These are phyloP conservation scores for Grantiella picta DNA, from an alignment of 2,113 vertebrate species.

Conservation along the genomic window DNA sequence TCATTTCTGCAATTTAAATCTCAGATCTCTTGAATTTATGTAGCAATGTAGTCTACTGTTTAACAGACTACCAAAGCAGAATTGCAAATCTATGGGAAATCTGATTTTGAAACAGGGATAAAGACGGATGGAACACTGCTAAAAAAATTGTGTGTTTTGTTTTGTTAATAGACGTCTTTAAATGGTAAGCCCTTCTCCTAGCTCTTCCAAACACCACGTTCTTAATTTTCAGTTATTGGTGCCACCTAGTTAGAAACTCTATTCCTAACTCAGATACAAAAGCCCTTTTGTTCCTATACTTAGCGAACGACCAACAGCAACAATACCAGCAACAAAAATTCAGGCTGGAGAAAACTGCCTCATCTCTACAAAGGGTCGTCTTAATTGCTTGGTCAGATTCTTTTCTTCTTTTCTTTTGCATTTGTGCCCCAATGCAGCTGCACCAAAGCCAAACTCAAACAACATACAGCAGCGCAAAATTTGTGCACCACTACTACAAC, in stretches of 20 bases:
- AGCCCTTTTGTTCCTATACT: background rate
- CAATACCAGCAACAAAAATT: background rate
- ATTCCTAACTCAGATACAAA: background rate
- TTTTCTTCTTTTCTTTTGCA: background rate
- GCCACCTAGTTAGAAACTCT: slow-evolving; percentile 1
- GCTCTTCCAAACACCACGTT: background rate
- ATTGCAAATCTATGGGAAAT: background rate
- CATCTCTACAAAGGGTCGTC: background rate
- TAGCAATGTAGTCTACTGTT: background rate
- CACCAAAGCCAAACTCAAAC: background rate
- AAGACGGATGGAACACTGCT: background rate
- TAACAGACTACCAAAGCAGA: background rate
- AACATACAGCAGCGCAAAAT: background rate
- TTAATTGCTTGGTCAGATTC: background rate
- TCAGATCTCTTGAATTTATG: background rate
- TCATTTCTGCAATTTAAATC: slow-evolving; percentile 33
- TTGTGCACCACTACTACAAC: accelerated
- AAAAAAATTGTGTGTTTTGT: background rate
- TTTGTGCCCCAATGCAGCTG: background rate
- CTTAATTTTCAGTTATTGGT: background rate
- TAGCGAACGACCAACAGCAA: background rate
- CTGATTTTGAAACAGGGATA: background rate
- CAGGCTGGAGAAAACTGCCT: background rate
- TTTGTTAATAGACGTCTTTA: background rate
- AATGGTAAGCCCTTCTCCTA: background rate